A percentile compares a stretch with the other conserved stretches of the same genome.
Conservation (phyloP, 2,888 invertebrate genomes). For the Agriopis leucophaearia region DNA sequence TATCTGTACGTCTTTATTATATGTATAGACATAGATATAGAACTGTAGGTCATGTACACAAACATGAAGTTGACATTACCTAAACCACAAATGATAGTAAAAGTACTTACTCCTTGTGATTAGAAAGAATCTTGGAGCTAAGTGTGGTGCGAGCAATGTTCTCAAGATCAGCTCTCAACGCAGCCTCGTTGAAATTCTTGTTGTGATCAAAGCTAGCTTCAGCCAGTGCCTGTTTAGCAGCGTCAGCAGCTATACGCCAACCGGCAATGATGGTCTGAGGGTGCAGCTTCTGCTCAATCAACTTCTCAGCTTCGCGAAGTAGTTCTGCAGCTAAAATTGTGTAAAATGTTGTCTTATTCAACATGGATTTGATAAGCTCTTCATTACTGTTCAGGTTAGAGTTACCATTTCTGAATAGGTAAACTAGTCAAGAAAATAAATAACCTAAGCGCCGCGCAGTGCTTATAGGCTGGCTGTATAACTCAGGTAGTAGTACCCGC, state of each 20-base stretch:
- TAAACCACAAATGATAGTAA: neutral
- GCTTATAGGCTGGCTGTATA: too few relatives aligned
- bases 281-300: constrained; percentile 97
- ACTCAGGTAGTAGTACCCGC: too few relatives aligned
- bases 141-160: constrained; percentile 99
- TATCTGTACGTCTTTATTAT: too few relatives aligned
- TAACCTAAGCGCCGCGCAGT: too few relatives aligned
- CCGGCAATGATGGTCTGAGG: constrained; percentile 99
- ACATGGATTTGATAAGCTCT: too few relatives aligned
- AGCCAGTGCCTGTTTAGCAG: constrained; percentile 93
- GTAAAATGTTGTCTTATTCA: too few relatives aligned
- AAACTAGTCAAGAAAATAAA: too few relatives aligned
- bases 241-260: constrained; percentile 95
- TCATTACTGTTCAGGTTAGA: too few relatives aligned
- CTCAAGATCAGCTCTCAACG: constrained; percentile 94
- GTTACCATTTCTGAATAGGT: too few relatives aligned
- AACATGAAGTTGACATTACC: too few relatives aligned
- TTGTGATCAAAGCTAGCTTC: constrained; percentile 94
- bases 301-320: constrained; percentile 96
- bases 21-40: too few relatives aligned
- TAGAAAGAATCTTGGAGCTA: constrained; percentile 98
- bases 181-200: constrained; percentile 88
- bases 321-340: constrained; percentile 93
- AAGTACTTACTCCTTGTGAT: constrained; percentile 93
- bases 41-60: too few relatives aligned